Evolutionary conservation across 2,888 invertebrate species (phyloP).

Genomic region (Platynereis dumerilii): DNA sequence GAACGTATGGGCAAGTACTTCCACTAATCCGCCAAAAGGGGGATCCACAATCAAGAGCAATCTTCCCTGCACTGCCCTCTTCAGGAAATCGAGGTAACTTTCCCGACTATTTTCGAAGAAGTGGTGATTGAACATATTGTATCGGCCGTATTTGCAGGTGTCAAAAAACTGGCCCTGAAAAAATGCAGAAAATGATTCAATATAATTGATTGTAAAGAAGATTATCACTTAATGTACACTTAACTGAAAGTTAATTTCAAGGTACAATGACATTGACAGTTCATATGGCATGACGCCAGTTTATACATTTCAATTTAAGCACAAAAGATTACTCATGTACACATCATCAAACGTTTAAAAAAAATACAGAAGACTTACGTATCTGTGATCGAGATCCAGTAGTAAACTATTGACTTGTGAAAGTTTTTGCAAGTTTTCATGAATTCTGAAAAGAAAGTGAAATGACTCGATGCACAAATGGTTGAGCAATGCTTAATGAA

Average conservation of each 20-base stretch:
- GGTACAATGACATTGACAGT: too few relatives aligned
- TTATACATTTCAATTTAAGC: too few relatives aligned
- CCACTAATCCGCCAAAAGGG: slow-evolving; percentile 89
- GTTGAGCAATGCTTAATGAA: not conserved
- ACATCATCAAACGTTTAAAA: too few relatives aligned
- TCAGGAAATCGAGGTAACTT: slow-evolving; percentile 44
- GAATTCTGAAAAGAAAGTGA: slow-evolving; percentile 41
- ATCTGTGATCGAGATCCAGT: slow-evolving; percentile 82
- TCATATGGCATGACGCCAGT: too few relatives aligned
- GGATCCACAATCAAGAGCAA: slow-evolving; percentile 71
- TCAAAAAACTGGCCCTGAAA: slow-evolving; percentile 63
- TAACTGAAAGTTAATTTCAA: too few relatives aligned
- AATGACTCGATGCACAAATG: slow-evolving; percentile 4
- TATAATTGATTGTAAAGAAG: too few relatives aligned
- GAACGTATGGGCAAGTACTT: slow-evolving; percentile 78
- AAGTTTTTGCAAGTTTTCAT: slow-evolving; percentile 47
- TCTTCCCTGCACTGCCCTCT: slow-evolving; percentile 28
- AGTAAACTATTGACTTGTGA: slow-evolving; percentile 70
- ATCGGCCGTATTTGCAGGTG: slow-evolving; percentile 74
- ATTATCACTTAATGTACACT: too few relatives aligned
- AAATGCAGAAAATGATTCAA: too few relatives aligned
- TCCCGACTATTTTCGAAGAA: slow-evolving; percentile 69
- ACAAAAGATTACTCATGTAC: too few relatives aligned
- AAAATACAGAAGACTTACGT: too few relatives aligned
- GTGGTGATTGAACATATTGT: slow-evolving; percentile 90